These are phyloP conservation scores for Drosophila tani DNA, from an alignment of 1,140 invertebrate species.

Conservation along the genomic window DNA sequence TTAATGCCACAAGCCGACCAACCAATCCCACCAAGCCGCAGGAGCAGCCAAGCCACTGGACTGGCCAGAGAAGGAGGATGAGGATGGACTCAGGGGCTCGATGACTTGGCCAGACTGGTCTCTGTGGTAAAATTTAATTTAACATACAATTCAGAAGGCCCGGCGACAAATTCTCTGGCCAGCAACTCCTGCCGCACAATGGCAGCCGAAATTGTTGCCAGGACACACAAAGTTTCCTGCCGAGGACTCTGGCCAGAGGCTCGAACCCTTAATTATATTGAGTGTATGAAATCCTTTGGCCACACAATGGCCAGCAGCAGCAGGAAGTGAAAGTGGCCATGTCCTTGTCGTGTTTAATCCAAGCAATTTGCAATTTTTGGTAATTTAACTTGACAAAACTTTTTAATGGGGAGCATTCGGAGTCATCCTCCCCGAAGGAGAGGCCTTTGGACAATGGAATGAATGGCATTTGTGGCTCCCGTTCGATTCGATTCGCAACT, in stretches of 20 bases:
- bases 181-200: constrained; percentile 60
- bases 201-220: constrained; percentile 64
- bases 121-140: constrained; percentile 84
- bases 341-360: constrained; percentile 73
- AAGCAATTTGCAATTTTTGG: constrained; percentile 84
- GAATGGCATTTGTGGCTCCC: constrained; percentile 63
- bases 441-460: constrained; percentile 49
- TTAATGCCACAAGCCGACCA: constrained; percentile 69
- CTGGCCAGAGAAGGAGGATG: not conserved
- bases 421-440: constrained; percentile 10
- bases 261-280: constrained; percentile 83
- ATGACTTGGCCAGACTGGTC: constrained; percentile 73
- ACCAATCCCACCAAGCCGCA: constrained; percentile 33
- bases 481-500: constrained; percentile 74
- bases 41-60: constrained; percentile 14
- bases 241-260: constrained; percentile 53
- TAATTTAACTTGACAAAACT: constrained; percentile 84
- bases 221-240: constrained; percentile 62
- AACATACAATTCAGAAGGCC: constrained; percentile 78
- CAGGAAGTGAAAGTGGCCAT: constrained; percentile 77
- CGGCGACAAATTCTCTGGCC: constrained; percentile 66
- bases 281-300: constrained; percentile 83
- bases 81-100: constrained; percentile 29
- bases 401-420: constrained; percentile 62
- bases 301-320: constrained; percentile 66